A percentile compares a stretch with the other conserved stretches of the same genome.
Conservation (phyloP, 2,888 invertebrate species). For the Ischnus inquisitorius region DNA sequence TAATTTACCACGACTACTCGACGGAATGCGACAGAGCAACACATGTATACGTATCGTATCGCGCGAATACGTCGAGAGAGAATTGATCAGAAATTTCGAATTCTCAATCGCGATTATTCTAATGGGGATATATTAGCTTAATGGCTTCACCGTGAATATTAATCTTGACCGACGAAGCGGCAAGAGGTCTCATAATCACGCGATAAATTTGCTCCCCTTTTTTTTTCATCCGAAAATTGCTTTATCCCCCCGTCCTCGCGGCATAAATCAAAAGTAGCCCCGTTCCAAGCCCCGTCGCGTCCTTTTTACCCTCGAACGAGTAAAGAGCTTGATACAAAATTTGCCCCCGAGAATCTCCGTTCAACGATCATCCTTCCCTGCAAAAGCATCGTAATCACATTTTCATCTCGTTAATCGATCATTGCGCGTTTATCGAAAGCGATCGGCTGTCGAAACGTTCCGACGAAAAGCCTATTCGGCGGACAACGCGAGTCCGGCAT, state of each 20-base stretch:
- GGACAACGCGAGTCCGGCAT: slow-evolving; percentile 2
- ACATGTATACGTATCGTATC: not conserved
- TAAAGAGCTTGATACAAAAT: not conserved
- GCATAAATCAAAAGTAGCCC: slow-evolving; percentile 18
- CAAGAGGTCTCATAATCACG: slow-evolving; percentile 30
- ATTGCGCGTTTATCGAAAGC: not conserved
- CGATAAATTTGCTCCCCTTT: slow-evolving; percentile 34
- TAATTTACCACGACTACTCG: slow-evolving; percentile 1
- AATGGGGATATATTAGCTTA: slow-evolving; percentile 44
- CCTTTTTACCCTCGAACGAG: not conserved
- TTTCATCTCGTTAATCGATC: slow-evolving; percentile 5
- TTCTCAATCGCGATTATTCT: slow-evolving; percentile 20
- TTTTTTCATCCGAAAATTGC: slow-evolving; percentile 18
- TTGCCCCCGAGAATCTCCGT: not conserved
- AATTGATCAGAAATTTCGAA: slow-evolving; percentile 46
- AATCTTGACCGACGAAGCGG: slow-evolving; percentile 4
- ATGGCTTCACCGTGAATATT: slow-evolving; percentile 49
- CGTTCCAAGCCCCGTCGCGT: not conserved
- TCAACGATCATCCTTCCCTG: not conserved
- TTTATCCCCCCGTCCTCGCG: slow-evolving; percentile 15
- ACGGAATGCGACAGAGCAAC: not conserved
- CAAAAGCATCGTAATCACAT: not conserved
- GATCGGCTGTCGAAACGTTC: not conserved
- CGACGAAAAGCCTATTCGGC: slow-evolving; percentile 3
- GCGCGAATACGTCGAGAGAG: not conserved